Evolutionary conservation across 2,113 vertebrate species (phyloP), one percentile per base, ranked within the genome.

Genomic region (Semicossyphus pulcher): DNA sequence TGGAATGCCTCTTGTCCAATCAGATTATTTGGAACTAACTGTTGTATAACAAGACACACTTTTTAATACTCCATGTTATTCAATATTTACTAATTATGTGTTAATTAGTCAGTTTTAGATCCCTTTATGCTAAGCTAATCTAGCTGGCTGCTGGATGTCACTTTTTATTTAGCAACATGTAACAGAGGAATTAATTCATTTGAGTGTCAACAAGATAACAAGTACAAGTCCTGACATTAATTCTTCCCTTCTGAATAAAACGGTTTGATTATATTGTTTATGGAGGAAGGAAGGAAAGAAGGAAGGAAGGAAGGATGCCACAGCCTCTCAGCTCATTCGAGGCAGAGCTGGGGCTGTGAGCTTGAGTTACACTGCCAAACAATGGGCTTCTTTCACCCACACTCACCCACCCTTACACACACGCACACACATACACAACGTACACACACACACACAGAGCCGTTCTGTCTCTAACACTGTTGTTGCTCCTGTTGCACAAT

Each of bases 301-400:
- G 20, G 47, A 45, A 44, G 48, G 49, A 72, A 54, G 42, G 76
- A 67, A 56, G 34, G 71, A 78, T 72, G 86, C 59, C 28, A 39
- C 57, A 52, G 63, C 60, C 45, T 70, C 57, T 15, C 78, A 53
- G 76, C 72, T 78, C 58, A 23, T 83, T 83, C 1, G 28, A 80
- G 60, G 77, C 62, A 39, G 54, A 74, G 75, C 80, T 44, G 60
- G 49, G 44, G 56, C 80, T 72, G 52, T 62, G 73, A 84, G 81
- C 81, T 90, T 76, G 67, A 74, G 78, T 91, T 89, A 83, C 76
- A 36, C 71, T 25, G 47, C 49, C n/a, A 81, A 82, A 92, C 91
- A 91, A 92, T 91, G 76, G 72, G 78, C 80, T 68, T 83, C 89
- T 88, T 91, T 92, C 84, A 90, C 66, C 61, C 71, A 23, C 7